These are phyloP conservation scores for Pachyrhynchus sulphureomaculatus DNA, from an alignment of 1,140 invertebrate species.

Conservation along the genomic window DNA sequence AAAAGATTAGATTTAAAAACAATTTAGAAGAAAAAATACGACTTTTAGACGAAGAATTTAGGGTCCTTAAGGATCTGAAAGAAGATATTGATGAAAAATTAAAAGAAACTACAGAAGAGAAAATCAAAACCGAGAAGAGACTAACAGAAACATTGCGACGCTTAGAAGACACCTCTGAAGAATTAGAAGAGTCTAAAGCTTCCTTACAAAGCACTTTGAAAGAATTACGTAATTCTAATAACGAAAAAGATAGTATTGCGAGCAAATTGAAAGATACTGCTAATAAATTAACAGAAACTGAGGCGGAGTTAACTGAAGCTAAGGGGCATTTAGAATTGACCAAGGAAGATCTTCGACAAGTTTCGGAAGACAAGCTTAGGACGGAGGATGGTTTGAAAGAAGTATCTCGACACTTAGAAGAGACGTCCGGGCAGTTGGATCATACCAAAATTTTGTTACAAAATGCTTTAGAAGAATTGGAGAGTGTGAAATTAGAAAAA, in stretches of 20 bases:
- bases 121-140: not conserved
- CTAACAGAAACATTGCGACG: not conserved
- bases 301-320: not conserved
- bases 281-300: not conserved
- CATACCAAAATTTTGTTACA: not conserved
- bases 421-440: not conserved
- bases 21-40: too few species aligned
- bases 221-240: not conserved
- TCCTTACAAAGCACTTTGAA: not conserved
- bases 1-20: too few species aligned
- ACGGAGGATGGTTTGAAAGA: not conserved
- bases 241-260: not conserved
- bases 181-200: conserved; percentile 4
- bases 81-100: not conserved
- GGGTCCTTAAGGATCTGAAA: not conserved
- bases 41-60: too few species aligned
- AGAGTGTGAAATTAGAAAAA: not conserved
- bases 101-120: not conserved
- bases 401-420: not conserved
- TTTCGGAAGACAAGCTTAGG: not conserved
- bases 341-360: not conserved
- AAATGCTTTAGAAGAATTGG: not conserved
- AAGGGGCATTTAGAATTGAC: too few species aligned
- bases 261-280: not conserved
- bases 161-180: conserved; percentile 4